Percentiles rank a stretch among this genome's conserved stretches.
Conservation (phyloP, 2,113 vertebrate genomes). For the Rhinopomastus cyanomelas region DNA sequence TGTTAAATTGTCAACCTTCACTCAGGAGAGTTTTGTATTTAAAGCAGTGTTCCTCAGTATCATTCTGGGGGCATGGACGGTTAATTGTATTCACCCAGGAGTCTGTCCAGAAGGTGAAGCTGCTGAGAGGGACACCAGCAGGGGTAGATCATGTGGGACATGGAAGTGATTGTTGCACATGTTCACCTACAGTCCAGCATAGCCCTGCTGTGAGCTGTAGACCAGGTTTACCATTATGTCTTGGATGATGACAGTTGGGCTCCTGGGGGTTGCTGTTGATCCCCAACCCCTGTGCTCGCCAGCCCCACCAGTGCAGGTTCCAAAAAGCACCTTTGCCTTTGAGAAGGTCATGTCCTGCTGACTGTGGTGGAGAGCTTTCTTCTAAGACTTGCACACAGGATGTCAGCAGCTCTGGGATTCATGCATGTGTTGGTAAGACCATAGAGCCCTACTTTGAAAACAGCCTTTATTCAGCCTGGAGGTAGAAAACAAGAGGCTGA, state of each 20-base stretch:
- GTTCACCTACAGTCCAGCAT: neutral
- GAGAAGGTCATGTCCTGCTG: neutral
- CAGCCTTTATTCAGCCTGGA: neutral
- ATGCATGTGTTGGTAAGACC: fast-evolving
- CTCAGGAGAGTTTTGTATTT: neutral
- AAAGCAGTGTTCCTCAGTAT: neutral
- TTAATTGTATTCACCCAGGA: neutral
- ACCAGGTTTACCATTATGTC: neutral
- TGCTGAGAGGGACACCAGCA: neutral
- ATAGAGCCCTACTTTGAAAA: neutral
- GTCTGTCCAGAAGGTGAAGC: neutral
- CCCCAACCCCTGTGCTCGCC: fast-evolving
- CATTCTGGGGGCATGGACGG: neutral
- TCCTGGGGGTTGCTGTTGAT: neutral
- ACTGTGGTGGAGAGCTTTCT: neutral
- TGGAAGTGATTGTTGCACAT: neutral
- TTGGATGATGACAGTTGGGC: neutral
- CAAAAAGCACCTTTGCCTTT: neutral
- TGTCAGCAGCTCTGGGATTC: neutral
- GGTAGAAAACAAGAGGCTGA: neutral
- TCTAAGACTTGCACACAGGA: neutral
- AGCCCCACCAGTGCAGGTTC: fast-evolving
- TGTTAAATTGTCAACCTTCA: neutral
- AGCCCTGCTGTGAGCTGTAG: neutral
- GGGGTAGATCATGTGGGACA: neutral